Conservation (phyloP, 2,888 invertebrate genomes). For the Morpho achilles region DNA sequence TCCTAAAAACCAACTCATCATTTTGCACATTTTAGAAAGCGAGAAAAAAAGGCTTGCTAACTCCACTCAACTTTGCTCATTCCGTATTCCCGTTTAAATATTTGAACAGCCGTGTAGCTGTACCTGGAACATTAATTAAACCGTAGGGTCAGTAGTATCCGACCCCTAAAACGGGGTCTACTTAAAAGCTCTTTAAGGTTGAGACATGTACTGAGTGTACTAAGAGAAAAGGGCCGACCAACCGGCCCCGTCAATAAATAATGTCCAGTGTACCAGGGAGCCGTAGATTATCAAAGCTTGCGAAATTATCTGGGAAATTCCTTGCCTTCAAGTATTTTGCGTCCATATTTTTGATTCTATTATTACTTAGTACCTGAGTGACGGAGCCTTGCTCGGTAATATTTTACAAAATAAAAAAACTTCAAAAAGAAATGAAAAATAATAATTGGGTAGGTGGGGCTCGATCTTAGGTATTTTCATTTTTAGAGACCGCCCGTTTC, state of each 20-base stretch:
- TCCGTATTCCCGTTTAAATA: constrained; percentile 28
- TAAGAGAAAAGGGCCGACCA: constrained; percentile 21
- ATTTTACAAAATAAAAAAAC: no score
- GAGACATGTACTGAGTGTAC: constrained; percentile 26
- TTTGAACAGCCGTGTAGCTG: constrained; percentile 27
- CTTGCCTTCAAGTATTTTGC: background rate
- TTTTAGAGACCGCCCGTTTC: no score
- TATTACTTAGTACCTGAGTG: background rate
- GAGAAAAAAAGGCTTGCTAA: constrained; percentile 20
- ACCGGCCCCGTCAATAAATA: constrained; percentile 29
- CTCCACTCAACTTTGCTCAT: constrained; percentile 22
- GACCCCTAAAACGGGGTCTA: constrained; percentile 26
- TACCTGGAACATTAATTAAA: constrained; percentile 35
- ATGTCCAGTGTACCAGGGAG: constrained; percentile 19
- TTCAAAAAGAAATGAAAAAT: no score
- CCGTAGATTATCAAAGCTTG: constrained; percentile 9
- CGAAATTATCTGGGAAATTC: constrained; percentile 5
- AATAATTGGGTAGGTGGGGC: no score
- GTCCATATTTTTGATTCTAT: background rate
- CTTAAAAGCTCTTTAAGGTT: constrained; percentile 33
- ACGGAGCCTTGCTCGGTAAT: no score
- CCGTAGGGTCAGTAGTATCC: constrained; percentile 28
- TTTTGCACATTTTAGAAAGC: constrained; percentile 6
- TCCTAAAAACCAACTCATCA: background rate
- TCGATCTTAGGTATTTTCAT: no score